Evolutionary conservation across 1,140 invertebrate genomes (phyloP), one percentile per base, ranked within the genome.

Genomic region (Ceratoteleas bidentatus): DNA sequence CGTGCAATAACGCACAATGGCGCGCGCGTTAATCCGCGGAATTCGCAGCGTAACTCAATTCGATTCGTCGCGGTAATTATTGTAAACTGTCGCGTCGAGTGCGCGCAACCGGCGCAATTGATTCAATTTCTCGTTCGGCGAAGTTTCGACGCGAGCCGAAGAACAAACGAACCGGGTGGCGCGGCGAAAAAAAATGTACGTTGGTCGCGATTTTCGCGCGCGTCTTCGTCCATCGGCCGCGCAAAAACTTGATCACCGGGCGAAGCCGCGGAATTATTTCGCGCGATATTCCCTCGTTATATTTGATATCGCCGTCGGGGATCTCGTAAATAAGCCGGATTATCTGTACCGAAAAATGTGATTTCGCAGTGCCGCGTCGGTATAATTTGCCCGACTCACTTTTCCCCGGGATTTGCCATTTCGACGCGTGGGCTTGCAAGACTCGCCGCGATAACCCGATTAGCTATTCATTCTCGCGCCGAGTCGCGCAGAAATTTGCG

Each of bases 281-380:
- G 32, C 36, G 15, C 34, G 16, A 49, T 34, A 38, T 40, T 53
- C 14, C 36, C 62, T 73, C 62, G 33, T 73, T 68, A 68, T 62
- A 64, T 81, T 73, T 74, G 64, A 74, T 81, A 73, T 36, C 50
- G 56, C 24, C 36, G 16, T 0, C 49, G 10, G 33, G 56, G 43
- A 61, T 68, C 57, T 68, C 56, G 64, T 69, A 74, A 80, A 80
- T 81, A 81, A 74, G 57, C 70, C 45, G 58, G 80, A 82, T 83
- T 83, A 79, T 78, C 75, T 79, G 65, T 78, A 60, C 62, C 70
- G 81, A 75, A 79, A 83, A 83, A 79, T 79, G 81, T 75, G 70
- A 83, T 83, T 79, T 79, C 65, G 70, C 58, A 70, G 62, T 65
- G 58, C 62, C 52, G 61, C 64, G 56, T 65, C 52, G 36, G 53